Conservation (phyloP, 2,113 vertebrate genomes). For the Procavia capensis region DNA sequence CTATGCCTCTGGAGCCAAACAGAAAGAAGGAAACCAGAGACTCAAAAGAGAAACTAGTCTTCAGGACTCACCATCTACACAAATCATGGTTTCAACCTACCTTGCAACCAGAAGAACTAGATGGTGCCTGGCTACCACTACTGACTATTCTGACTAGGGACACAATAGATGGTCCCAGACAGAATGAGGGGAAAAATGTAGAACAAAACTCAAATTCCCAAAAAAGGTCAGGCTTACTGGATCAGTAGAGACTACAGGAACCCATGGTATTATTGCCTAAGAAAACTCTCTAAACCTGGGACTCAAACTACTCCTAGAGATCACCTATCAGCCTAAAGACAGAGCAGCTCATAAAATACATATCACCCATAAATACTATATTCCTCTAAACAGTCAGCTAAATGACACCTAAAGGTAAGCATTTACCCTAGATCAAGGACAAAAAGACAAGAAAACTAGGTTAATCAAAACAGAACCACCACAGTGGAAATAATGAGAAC, state of each 20-base stretch:
- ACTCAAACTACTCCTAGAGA: background rate
- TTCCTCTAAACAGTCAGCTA: background rate
- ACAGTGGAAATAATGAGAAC: background rate
- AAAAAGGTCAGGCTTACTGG: background rate
- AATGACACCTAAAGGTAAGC: background rate
- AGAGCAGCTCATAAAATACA: background rate
- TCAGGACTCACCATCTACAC: background rate
- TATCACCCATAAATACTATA: background rate
- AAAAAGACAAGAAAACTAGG: background rate
- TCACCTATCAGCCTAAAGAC: background rate
- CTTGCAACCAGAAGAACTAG: background rate
- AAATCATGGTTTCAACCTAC: background rate
- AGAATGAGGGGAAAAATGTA: background rate
- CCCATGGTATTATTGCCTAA: background rate
- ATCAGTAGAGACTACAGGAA: background rate
- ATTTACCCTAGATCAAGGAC: background rate
- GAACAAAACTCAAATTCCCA: background rate
- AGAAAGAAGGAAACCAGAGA: background rate
- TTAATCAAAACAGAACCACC: background rate
- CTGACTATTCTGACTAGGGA: background rate
- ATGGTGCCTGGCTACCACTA: background rate
- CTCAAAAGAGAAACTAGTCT: background rate
- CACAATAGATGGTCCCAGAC: background rate
- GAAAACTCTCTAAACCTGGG: background rate
- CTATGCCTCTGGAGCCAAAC: background rate